These are phyloP conservation scores for Zoanthus sansibaricus DNA, from an alignment of 92 coral and sea anemone genomes.

Conservation along the genomic window DNA sequence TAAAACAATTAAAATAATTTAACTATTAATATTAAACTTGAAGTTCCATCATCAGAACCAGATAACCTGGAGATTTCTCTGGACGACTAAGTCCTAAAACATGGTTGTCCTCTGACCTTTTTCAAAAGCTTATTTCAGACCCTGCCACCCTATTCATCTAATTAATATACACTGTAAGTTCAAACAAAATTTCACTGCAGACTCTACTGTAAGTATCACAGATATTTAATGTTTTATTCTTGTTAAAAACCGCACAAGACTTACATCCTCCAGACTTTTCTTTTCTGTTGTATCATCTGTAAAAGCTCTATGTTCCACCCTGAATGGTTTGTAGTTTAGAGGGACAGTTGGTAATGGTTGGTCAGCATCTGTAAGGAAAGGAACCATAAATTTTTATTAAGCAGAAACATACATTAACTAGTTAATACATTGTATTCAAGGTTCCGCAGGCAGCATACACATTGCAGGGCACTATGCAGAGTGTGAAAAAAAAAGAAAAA, in stretches of 20 bases:
- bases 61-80: no score
- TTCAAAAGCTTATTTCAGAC: no score
- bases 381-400: not conserved
- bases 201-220: no score
- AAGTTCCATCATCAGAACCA: not conserved
- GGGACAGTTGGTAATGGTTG: not conserved
- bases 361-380: not conserved
- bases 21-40: not conserved
- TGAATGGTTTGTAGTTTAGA: not conserved
- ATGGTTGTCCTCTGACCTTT: no score
- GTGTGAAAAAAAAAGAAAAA: not conserved
- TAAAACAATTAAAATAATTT: not conserved
- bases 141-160: no score
- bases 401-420: not conserved
- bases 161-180: no score
- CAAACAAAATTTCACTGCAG: no score
- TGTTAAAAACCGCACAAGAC: not conserved
- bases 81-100: no score
- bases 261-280: constrained; percentile 23
- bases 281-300: constrained; percentile 33
- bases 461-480: no score
- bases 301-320: constrained; percentile 17
- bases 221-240: no score
- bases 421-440: not conserved
- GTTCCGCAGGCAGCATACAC: not conserved